A percentile compares a stretch with the other conserved stretches of the same genome.
Evolutionary conservation across 2,888 invertebrate species (phyloP).

Genomic region (Clitarchus hookeri): DNA sequence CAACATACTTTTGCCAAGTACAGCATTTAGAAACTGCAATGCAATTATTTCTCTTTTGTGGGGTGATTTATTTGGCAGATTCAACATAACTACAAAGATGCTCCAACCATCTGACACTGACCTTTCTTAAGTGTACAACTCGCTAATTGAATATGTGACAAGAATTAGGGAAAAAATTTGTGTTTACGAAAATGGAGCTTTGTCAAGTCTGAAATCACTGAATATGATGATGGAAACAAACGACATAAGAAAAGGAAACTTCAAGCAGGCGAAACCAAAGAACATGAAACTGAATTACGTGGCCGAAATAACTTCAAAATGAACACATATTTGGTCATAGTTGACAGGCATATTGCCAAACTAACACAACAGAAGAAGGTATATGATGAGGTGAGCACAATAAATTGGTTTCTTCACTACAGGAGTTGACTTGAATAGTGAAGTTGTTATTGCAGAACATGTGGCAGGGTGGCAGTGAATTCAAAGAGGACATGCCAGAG

Average conservation of each 20-base stretch:
- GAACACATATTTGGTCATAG: background rate
- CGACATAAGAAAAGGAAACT: background rate
- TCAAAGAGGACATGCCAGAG: too few relatives aligned
- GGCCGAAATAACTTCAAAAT: background rate
- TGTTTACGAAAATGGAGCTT: too few relatives aligned
- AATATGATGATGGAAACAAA: background rate
- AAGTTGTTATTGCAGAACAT: too few relatives aligned
- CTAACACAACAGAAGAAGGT: background rate
- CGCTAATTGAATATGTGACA: background rate
- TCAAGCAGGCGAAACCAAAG: background rate
- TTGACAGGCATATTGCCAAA: background rate
- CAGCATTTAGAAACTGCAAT: background rate
- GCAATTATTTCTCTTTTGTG: background rate
- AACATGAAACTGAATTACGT: slow-evolving; percentile 10
- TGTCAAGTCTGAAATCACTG: too few relatives aligned
- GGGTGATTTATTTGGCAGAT: background rate
- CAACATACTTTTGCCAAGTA: background rate
- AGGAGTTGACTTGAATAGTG: too few relatives aligned
- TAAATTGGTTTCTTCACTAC: background rate
- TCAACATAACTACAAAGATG: slow-evolving; percentile 10
- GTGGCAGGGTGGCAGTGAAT: too few relatives aligned
- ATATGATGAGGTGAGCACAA: background rate
- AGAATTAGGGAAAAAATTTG: background rate
- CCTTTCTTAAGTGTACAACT: background rate
- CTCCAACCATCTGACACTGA: background rate